Conservation (phyloP, 2,888 invertebrate genomes). For the Escarpia spicata region DNA sequence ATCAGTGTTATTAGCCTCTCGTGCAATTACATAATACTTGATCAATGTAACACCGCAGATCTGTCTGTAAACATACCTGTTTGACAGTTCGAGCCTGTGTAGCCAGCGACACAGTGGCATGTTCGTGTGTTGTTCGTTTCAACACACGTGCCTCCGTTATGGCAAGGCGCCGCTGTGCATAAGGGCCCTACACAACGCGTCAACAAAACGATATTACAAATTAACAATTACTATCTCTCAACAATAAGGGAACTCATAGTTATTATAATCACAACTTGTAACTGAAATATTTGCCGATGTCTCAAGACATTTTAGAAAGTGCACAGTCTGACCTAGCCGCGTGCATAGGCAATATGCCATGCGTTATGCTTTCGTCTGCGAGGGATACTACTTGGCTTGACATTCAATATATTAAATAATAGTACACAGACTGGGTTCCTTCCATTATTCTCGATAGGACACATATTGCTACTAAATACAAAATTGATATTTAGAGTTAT, state of each 20-base stretch:
- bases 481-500: too few relatives aligned
- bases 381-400: too few relatives aligned
- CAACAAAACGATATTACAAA: neutral
- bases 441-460: neutral
- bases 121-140: neutral
- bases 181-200: neutral
- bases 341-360: neutral
- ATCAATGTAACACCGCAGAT: neutral
- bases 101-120: neutral
- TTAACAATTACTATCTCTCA: neutral
- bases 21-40: neutral
- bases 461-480: too few relatives aligned
- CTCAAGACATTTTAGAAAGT: neutral
- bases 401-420: too few relatives aligned
- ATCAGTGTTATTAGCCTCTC: neutral
- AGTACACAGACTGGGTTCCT: neutral
- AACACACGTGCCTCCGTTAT: neutral
- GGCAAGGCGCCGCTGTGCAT: neutral
- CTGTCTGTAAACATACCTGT: neutral
- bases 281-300: neutral
- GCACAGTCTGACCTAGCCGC: neutral
- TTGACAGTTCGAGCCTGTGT: neutral
- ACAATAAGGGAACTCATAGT: neutral
- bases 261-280: neutral
- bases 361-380: too few relatives aligned